Base-by-base conservation (phyloP, 2,888 invertebrate genomes). In the Meteorus colon region DNA sequence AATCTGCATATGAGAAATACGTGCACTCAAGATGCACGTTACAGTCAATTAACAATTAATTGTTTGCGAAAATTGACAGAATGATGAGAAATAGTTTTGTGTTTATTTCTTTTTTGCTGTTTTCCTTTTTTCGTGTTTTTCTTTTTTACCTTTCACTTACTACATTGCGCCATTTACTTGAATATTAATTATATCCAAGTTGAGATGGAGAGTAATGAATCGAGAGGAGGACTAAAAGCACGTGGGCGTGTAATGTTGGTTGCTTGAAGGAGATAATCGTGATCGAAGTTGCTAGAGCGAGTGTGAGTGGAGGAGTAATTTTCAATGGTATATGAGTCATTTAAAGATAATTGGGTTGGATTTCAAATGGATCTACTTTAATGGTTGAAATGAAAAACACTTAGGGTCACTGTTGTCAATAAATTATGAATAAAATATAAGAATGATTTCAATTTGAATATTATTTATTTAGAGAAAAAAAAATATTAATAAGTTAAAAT, bases 111-210 rank as follows among this genome's bases (percentile, higher is more conserved):
- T 34, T 4, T 34, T 34, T 0, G 4, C 34, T 34, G 5, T 24
- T 55, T 19, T 55, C 19, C 24, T n/a, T 48, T 48, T 48, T 29
- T 59, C 19, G 24, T 24, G 24, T 24, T 24, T 24, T 24, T 24
- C 24, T 24, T 24, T 24, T 6, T n/a, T 51, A 29, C 59, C n/a
- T 14, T 59, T 71, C 71, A 34, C 31, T 70, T 45, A 41, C 41
- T 41, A 12, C 1, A 10, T 41, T 37, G 24, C n/a, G 59, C 1
- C 51, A 24, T 27, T 59, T 29, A 19, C 27, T 59, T 12, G 24
- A 70, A 59, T 70, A 60, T 59, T 70, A 60, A 37, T 60, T 60
- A 59, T 59, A 10, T 31, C 70, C 37, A 55, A 55, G 8, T 55
- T 19, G 6, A 19, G n/a, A 19, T 24, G 10, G 55, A 19, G 55